Conservation (phyloP, 2,113 vertebrate genomes). For the Maccullochella peelii region DNA sequence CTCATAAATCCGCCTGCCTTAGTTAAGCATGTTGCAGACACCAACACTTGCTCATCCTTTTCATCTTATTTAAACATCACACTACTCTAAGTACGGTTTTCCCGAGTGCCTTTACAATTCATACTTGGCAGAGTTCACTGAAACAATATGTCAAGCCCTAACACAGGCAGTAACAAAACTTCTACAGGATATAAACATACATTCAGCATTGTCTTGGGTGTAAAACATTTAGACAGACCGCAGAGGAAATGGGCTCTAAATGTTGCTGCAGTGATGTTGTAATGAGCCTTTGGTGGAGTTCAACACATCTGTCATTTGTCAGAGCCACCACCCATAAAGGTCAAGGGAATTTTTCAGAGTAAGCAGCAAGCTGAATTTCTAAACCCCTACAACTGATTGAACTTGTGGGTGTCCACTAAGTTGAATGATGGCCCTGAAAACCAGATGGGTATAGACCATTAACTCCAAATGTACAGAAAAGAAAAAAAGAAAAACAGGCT, state of each 20-base stretch:
- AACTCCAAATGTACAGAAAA: constrained; percentile 53
- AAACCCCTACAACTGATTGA: constrained; percentile 53
- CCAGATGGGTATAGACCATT: constrained; percentile 66
- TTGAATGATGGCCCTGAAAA: constrained; percentile 65
- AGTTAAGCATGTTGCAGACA: constrained; percentile 44
- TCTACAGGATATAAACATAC: constrained; percentile 56
- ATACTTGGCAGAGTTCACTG: background rate
- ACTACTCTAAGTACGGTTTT: background rate
- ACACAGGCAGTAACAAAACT: background rate
- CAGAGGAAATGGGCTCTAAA: constrained; percentile 60
- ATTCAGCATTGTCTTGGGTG: constrained; percentile 21
- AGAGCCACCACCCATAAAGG: constrained; percentile 71
- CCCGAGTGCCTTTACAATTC: constrained; percentile 1
- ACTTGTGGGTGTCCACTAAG: constrained; percentile 59
- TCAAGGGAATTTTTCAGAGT: constrained; percentile 72
- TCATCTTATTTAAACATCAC: constrained; percentile 23
- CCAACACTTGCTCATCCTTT: constrained; percentile 5
- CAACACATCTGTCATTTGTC: constrained; percentile 73
- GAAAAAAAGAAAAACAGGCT: background rate
- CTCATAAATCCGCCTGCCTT: constrained; percentile 26
- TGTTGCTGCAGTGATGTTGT: constrained; percentile 48
- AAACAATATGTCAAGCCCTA: constrained; percentile 2
- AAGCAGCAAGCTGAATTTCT: constrained; percentile 43
- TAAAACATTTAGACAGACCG: constrained; percentile 49
- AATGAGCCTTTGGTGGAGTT: constrained; percentile 66